These are phyloP conservation scores for Antechinus flavipes DNA, from an alignment of 2,113 vertebrate species.

Conservation along the genomic window DNA sequence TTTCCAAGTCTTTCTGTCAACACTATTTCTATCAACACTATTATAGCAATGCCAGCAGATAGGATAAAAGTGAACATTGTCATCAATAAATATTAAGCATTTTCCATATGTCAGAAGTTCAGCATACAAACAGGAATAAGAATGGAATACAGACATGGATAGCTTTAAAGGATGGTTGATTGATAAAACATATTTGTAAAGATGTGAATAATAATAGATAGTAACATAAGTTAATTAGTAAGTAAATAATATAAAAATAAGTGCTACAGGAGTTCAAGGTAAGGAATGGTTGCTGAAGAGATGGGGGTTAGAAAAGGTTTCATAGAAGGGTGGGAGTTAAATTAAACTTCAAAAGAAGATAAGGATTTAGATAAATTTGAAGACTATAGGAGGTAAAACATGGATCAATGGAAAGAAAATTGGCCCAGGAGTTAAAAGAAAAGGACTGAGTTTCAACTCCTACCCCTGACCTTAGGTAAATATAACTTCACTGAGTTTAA, in stretches of 20 bases:
- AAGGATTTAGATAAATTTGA: neutral
- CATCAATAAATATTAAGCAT: conserved; percentile 40
- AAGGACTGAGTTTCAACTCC: neutral
- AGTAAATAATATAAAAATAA: neutral
- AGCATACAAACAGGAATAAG: conserved; percentile 14
- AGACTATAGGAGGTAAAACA: neutral
- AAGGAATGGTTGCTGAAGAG: neutral
- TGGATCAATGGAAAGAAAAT: neutral
- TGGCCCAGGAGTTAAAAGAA: neutral
- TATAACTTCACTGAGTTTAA: neutral
- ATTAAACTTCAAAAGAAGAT: neutral
- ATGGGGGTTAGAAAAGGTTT: neutral
- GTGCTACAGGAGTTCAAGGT: neutral
- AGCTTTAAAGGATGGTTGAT: neutral
- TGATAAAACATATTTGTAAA: neutral
- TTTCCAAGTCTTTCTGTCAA: conserved; percentile 13
- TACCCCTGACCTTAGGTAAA: neutral
- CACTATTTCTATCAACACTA: conserved; percentile 39
- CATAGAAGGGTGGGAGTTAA: neutral
- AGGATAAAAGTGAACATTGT: conserved; percentile 32
- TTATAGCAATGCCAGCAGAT: conserved; percentile 48
- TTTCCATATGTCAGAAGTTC: conserved; percentile 27
- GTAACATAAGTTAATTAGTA: neutral
- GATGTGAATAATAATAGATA: neutral
- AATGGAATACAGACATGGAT: neutral